A percentile compares a stretch with the other conserved stretches of the same genome.
phyloP scores from a whole-genome alignment of 2,113 vertebrate genomes.

The Cebidichthys violaceus region DNA sequence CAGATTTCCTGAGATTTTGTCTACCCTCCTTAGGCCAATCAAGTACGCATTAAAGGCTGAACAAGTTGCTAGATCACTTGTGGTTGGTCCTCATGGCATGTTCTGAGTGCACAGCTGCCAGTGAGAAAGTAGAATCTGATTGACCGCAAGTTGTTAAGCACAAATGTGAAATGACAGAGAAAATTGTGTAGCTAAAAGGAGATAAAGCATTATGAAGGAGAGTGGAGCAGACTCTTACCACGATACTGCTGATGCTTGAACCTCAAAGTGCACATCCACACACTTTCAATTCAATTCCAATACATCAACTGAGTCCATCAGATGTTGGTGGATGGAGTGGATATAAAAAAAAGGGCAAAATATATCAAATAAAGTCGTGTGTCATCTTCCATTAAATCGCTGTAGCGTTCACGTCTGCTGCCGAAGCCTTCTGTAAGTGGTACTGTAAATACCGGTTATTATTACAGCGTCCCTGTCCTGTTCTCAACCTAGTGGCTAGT shows the following conservation, averaged over 20 bases:
- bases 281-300: conserved; percentile 1
- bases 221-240: not conserved
- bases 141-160: not conserved
- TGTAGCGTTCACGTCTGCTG: not conserved
- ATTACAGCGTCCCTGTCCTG: not conserved
- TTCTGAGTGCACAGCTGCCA: not conserved
- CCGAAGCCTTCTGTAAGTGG: not conserved
- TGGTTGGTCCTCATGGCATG: not conserved
- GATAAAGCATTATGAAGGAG: conserved; percentile 22
- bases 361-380: conserved; percentile 7
- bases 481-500: not conserved
- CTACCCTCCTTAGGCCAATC: not conserved
- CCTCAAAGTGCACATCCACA: conserved; percentile 2
- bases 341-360: not conserved
- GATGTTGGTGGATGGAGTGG: not conserved
- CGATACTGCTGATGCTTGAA: conserved; percentile 28
- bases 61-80: not conserved
- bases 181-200: conserved; percentile 4
- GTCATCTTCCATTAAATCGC: not conserved
- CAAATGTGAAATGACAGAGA: not conserved
- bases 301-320: conserved; percentile 9
- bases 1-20: too few species aligned
- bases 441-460: not conserved
- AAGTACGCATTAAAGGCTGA: not conserved
- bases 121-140: not conserved